These are phyloP conservation scores for Polydrusus pterygomalis DNA, from an alignment of 2,888 invertebrate genomes.

Conservation along the genomic window DNA sequence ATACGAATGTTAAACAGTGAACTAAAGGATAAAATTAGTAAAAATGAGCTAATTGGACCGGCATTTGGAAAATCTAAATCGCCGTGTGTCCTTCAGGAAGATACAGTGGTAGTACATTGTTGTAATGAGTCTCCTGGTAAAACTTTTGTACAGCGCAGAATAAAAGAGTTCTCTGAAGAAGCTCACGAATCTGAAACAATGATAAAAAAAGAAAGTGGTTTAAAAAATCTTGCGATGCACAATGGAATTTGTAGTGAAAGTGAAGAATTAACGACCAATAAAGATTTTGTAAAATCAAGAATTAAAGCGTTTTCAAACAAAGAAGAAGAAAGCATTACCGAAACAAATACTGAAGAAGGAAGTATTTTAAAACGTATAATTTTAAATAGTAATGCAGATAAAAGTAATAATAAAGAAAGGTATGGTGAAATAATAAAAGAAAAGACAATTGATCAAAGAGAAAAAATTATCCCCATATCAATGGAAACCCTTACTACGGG, in stretches of 20 bases:
- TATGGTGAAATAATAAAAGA: not conserved
- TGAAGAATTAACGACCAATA: not conserved
- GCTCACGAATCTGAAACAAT: not conserved
- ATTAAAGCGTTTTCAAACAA: slow-evolving; percentile 18
- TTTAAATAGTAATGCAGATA: not conserved
- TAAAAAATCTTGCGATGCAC: not conserved
- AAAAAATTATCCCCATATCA: slow-evolving; percentile 3
- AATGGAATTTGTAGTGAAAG: slow-evolving; percentile 13
- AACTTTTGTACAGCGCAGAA: slow-evolving; percentile 41
- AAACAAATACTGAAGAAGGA: not conserved
- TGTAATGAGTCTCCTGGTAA: slow-evolving; percentile 21
- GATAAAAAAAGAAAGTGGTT: slow-evolving; percentile 3
- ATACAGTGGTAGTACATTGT: slow-evolving; percentile 1
- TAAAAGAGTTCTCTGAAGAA: slow-evolving; percentile 42
- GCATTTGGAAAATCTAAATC: slow-evolving; percentile 31
- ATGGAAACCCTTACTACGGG: not conserved
- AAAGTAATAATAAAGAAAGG: not conserved
- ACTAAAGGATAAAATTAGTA: slow-evolving; percentile 46
- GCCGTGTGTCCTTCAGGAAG: slow-evolving; percentile 2
- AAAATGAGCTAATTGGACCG: slow-evolving; percentile 40
- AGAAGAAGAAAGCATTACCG: not conserved
- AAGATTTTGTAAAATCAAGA: slow-evolving; percentile 38
- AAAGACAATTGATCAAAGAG: not conserved
- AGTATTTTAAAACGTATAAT: not conserved
- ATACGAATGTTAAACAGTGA: slow-evolving; percentile 44